These are phyloP conservation scores for Acanthopagrus latus DNA, from an alignment of 2,797 vertebrate genomes.

Conservation along the genomic window DNA sequence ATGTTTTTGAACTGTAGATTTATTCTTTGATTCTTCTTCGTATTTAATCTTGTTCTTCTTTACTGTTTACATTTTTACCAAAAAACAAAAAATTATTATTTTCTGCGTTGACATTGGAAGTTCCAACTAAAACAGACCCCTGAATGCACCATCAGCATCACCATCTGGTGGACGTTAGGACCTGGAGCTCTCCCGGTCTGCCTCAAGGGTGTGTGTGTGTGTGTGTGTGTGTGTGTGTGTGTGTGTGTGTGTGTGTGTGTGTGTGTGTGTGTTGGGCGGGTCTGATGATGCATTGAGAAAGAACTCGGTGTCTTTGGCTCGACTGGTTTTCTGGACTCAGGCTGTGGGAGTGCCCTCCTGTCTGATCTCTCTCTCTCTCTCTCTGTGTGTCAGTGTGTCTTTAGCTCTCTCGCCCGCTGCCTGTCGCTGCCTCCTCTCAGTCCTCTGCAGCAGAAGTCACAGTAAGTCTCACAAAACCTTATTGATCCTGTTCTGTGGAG, in stretches of 20 bases:
- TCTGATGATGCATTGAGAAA: constrained; percentile 45
- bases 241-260: constrained; percentile 26
- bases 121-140: neutral
- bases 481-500: no score
- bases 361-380: neutral
- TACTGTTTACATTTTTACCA: no score
- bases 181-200: neutral
- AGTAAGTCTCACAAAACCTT: constrained; percentile 33
- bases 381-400: neutral
- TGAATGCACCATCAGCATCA: constrained; percentile 33
- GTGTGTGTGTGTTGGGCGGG: constrained; percentile 42
- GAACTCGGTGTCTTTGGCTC: constrained; percentile 23
- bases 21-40: no score
- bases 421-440: neutral
- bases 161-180: neutral
- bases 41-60: no score
- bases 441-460: neutral
- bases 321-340: constrained; percentile 23
- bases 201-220: neutral
- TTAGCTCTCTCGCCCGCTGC: neutral
- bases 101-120: no score
- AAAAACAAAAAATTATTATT: no score
- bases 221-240: constrained; percentile 22
- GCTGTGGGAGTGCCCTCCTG: constrained; percentile 29
- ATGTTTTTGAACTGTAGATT: no score